Percentiles rank a stretch among this genome's conserved stretches.
These are phyloP conservation scores for Patiria pectinifera DNA, from an alignment of 53 echinoderm and acorn worm genomes.

Conservation along the genomic window DNA sequence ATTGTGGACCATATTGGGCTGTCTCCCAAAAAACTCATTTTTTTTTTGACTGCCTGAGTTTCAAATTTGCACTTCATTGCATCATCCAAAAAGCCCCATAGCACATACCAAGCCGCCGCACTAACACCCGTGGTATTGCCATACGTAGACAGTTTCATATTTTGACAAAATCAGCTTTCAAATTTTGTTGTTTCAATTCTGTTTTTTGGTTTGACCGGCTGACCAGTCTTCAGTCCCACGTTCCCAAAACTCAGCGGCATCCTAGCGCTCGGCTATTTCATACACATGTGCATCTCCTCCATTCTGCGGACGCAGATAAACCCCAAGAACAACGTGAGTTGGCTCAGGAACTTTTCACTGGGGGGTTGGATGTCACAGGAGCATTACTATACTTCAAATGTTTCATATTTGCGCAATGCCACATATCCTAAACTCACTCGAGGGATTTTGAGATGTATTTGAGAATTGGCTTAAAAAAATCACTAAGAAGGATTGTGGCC, in stretches of 20 bases:
- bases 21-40: not conserved
- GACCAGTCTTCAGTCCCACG: slow-evolving; percentile 68
- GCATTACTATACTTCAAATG: too few species aligned
- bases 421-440: too few species aligned
- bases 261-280: slow-evolving; percentile 92
- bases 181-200: not conserved
- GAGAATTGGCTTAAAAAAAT: not conserved
- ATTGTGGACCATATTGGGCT: not conserved
- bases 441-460: not conserved
- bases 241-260: slow-evolving; percentile 94
- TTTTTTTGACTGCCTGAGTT: not conserved
- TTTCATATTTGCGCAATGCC: too few species aligned
- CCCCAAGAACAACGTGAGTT: slow-evolving; percentile 97
- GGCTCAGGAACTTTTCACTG: not conserved
- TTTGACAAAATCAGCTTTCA: not conserved
- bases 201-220: not conserved
- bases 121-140: not conserved
- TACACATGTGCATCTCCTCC: slow-evolving; percentile 97
- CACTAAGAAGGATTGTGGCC: not conserved
- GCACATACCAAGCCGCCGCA: not conserved
- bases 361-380: too few species aligned
- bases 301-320: slow-evolving; percentile 90
- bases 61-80: not conserved
- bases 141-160: not conserved
- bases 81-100: not conserved